Base-by-base conservation (phyloP, 2,888 invertebrate genomes). In the Drosophila silvestris region DNA sequence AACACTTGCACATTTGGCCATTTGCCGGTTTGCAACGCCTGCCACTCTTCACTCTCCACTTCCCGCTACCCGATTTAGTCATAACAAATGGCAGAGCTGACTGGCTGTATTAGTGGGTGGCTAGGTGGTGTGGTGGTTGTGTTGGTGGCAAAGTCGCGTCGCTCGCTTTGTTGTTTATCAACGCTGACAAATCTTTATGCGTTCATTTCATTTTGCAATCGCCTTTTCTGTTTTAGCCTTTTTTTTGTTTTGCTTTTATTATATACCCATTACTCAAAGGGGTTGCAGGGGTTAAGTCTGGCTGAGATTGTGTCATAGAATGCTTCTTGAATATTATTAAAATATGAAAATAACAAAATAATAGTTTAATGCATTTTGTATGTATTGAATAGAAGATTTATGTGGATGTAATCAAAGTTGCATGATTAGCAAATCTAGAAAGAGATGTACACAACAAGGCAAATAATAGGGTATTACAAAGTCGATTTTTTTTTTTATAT, bases 131-230 rank as follows among this genome's bases (percentile, higher is more conserved):
- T 44, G 35, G 30, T 30, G 39, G 61, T 32, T 10, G 44, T n/a
- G 19, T 39, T 57, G 35, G 30, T 35, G 51, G 54, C 54, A 67
- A 61, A 70, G 69, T 68, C 67, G 68, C 78, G 70, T 73, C 71
- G 80, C 73, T 62, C 78, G 81, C 83, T 80, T 85, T 90, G 85
- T 83, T 87, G 82, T 83, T 87, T 90, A 90, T 89, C 91, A 81
- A 75, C 90, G 79, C 72, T 85, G 85, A 85, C 85, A 91, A 88
- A 91, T 89, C 89, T 89, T 89, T 88, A 88, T 89, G 85, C 82
- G 90, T 91, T 85, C 88, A 88, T 81, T 82, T 79, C 69, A 82
- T 76, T 77, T 81, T 71, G 39, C 66, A 60, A 52, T 68, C 75
- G 74, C 65, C 73, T 63, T 63, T 77, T 81, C 68, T 56, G 47